These are phyloP conservation scores for Molanna angustata DNA, from an alignment of 2,888 invertebrate species.

Conservation along the genomic window DNA sequence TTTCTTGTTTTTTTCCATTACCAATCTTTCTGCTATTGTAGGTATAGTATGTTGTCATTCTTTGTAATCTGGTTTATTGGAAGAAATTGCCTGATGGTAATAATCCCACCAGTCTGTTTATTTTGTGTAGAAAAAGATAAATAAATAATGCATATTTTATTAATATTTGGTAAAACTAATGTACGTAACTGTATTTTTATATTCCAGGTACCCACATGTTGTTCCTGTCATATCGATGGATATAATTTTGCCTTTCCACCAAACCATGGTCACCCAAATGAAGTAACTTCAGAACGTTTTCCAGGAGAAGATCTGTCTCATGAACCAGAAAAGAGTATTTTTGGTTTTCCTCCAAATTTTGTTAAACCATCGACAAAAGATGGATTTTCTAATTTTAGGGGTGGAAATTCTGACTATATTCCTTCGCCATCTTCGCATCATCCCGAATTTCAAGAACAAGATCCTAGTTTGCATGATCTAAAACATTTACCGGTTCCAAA, in stretches of 20 bases:
- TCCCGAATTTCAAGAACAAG: neutral
- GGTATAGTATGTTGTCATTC: no score
- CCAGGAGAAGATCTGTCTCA: constrained; percentile 56
- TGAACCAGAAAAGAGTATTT: constrained; percentile 49
- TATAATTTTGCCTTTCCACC: constrained; percentile 69
- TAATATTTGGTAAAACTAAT: neutral
- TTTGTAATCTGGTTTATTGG: no score
- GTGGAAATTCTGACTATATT: neutral
- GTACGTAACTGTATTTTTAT: neutral
- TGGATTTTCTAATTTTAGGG: constrained; percentile 7
- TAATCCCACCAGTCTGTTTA: no score
- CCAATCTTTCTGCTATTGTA: no score
- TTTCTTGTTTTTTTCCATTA: no score
- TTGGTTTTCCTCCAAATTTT: constrained; percentile 42
- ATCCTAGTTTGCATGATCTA: constrained; percentile 21
- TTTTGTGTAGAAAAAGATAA: no score
- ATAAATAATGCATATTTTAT: neutral
- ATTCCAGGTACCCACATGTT: constrained; percentile 70
- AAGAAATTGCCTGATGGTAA: no score
- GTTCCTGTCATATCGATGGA: constrained; percentile 78
- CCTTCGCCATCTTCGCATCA: constrained; percentile 30
- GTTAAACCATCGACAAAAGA: constrained; percentile 15
- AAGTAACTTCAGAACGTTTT: constrained; percentile 53
- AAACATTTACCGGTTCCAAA: constrained; percentile 22
- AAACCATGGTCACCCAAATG: constrained; percentile 52